Evolutionary conservation across 2,888 invertebrate genomes (phyloP), one percentile per base, ranked within the genome.

Genomic region (Pyrocoelia pectoralis): DNA sequence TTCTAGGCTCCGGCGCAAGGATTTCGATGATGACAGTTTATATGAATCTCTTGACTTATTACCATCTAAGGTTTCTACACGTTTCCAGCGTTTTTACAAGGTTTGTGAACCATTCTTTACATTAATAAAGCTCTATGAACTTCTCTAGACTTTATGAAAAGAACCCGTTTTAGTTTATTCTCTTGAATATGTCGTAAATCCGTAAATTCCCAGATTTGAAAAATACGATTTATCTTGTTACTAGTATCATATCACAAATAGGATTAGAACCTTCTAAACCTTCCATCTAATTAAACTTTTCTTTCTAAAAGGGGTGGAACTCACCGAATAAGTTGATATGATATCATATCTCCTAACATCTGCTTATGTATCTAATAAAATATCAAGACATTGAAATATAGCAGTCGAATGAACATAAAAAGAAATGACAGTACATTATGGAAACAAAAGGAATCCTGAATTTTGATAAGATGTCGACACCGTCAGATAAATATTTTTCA

Each of bases 1-100:
- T 68, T 67, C 65, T 56, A 66, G 66, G 67, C 68, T 67, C 68
- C 67, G 68, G 69, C 67, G 43, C 64, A 64, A 69, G 71, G 74
- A 71, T 73, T 69, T 69, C 67, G 69, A 66, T 65, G 73, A 69
- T 72, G 74, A 75, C 74, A 72, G 73, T 74, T 74, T 46, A 75
- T 74, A 74, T 73, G 74, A 74, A 75, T 75, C 73, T 72, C 69
- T 68, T 73, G 73, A 74, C 73, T 75, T 74, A 75, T 75, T 73
- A 72, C 71, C 62, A 68, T 66, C 68, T 66, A 69, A 69, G 70
- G 70, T 73, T 72, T 69, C 69, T 71, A 70, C 67, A 70, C 52
- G 52, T 61, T 62, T 61, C 28, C 48, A 62, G 51, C 52, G 46
- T 18, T 56, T n/a, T 53, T 56, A 46, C 52, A 52, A 41, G 43